These are phyloP conservation scores for Auanema freiburgensis DNA, from an alignment of 2,888 invertebrate species.

Conservation along the genomic window DNA sequence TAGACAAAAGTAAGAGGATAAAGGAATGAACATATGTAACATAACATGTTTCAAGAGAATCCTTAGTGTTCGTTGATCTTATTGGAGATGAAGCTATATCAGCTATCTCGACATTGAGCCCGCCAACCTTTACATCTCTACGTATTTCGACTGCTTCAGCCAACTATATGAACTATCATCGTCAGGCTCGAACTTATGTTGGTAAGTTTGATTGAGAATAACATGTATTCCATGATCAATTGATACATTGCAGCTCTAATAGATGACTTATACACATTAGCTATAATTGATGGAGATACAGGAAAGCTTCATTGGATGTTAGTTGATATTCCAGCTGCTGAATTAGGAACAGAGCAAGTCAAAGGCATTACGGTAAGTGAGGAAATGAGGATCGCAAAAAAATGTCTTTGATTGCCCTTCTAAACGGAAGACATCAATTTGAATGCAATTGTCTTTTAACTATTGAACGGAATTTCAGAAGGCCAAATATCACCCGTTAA, in stretches of 20 bases:
- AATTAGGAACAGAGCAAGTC: constrained; percentile 42
- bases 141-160: constrained; percentile 29
- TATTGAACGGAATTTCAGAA: constrained; percentile 23
- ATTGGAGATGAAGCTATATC: constrained; percentile 50
- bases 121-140: constrained; percentile 50
- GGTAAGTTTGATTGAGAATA: constrained; percentile 28
- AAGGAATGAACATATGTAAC: not conserved
- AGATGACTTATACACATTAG: constrained; percentile 54
- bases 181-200: constrained; percentile 54
- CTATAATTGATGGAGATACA: constrained; percentile 49
- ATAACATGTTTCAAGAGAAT: constrained; percentile 21
- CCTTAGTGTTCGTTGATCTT: constrained; percentile 50
- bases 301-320: constrained; percentile 56
- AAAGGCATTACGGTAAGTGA: constrained; percentile 42
- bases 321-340: constrained; percentile 49
- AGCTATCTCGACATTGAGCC: constrained; percentile 38
- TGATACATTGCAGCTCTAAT: constrained; percentile 42
- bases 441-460: not conserved
- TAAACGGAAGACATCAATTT: constrained; percentile 5
- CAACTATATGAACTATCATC: constrained; percentile 52
- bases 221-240: constrained; percentile 6
- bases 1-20: constrained; percentile 37
- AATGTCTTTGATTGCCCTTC: constrained; percentile 1
- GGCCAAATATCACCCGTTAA: constrained; percentile 30
- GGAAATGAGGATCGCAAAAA: not conserved